A percentile compares a stretch with the other conserved stretches of the same genome.
These are phyloP conservation scores for Latheticus oryzae DNA, from an alignment of 2,888 invertebrate genomes.

Conservation along the genomic window DNA sequence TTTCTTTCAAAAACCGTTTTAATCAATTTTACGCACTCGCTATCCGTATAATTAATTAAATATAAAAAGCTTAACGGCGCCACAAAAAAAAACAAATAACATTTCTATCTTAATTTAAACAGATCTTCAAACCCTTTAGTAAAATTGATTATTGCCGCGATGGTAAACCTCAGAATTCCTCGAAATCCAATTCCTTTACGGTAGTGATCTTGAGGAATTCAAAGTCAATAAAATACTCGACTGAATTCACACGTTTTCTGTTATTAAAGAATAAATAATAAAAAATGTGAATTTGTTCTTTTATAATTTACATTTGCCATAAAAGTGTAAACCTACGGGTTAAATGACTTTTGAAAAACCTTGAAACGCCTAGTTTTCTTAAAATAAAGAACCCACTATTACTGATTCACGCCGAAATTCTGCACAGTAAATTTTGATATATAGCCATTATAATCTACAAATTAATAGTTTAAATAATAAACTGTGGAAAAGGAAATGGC, in stretches of 20 bases:
- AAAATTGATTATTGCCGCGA: neutral
- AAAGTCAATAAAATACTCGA: constrained; percentile 25
- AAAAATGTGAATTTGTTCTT: too few species aligned
- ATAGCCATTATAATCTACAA: too few species aligned
- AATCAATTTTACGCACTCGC: constrained; percentile 22
- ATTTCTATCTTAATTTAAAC: constrained; percentile 10
- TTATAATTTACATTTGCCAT: too few species aligned
- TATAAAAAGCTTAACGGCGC: constrained; percentile 21
- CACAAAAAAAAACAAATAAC: constrained; percentile 13
- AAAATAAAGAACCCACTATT: constrained; percentile 4
- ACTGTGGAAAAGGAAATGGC: too few species aligned
- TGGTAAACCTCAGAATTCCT: constrained; percentile 4
- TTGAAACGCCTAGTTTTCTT: constrained; percentile 7
- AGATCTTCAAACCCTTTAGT: neutral
- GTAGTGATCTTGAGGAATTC: constrained; percentile 21
- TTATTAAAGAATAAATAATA: too few species aligned
- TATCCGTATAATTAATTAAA: constrained; percentile 24
- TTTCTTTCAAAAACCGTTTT: constrained; percentile 11
- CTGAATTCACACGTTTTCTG: constrained; percentile 17
- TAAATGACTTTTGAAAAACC: neutral
- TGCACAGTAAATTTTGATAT: too few species aligned
- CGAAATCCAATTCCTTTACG: constrained; percentile 26
- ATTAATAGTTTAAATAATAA: too few species aligned
- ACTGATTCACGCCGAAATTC: too few species aligned
- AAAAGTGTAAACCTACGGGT: too few species aligned